These are phyloP conservation scores for Drosophila lowei DNA, from an alignment of 1,140 invertebrate species.

Conservation along the genomic window DNA sequence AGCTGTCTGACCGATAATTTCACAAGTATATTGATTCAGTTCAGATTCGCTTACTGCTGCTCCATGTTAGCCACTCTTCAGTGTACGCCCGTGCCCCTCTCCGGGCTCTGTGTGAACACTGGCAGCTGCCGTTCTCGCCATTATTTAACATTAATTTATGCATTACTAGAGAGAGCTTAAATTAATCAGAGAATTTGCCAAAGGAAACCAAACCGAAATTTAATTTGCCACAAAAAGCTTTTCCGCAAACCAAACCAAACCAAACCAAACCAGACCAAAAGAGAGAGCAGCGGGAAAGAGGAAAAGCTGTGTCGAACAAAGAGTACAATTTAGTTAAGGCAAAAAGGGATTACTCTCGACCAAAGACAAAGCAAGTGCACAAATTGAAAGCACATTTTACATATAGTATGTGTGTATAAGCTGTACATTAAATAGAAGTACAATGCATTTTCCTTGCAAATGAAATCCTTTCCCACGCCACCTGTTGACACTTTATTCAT, in stretches of 20 bases:
- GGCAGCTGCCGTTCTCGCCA: constrained; percentile 38
- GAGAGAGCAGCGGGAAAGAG: no score
- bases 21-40: constrained; percentile 58
- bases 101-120: constrained; percentile 21
- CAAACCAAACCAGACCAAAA: no score
- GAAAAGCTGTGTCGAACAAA: no score
- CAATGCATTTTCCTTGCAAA: no score
- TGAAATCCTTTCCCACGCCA: no score
- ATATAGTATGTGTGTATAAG: not conserved
- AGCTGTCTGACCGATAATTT: constrained; percentile 18
- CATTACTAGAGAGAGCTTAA: constrained; percentile 68
- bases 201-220: constrained; percentile 28
- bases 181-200: constrained; percentile 72
- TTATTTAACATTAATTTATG: constrained; percentile 77
- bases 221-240: constrained; percentile 20
- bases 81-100: not conserved
- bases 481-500: no score
- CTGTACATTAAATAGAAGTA: not conserved
- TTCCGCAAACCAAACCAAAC: not conserved
- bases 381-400: no score
- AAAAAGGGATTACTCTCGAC: no score
- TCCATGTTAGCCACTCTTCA: constrained; percentile 4
- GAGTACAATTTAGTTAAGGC: not conserved
- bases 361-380: no score
- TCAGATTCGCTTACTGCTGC: constrained; percentile 36